These are phyloP conservation scores for Brenthis ino DNA, from an alignment of 2,888 invertebrate species.

Conservation along the genomic window DNA sequence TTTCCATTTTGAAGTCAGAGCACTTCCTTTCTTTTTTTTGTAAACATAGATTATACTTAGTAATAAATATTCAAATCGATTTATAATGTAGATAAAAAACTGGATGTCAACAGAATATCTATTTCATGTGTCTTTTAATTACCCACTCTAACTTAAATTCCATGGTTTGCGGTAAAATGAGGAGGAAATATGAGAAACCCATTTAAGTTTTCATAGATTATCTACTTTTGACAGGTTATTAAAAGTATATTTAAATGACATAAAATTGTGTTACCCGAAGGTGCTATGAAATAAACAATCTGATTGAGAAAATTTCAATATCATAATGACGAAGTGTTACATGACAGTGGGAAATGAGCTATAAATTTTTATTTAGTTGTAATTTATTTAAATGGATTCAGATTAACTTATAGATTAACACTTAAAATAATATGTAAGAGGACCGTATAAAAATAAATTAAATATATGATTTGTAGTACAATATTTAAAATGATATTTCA, in stretches of 20 bases:
- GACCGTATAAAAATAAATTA: no score
- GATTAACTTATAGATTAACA: background rate
- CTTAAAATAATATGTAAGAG: background rate
- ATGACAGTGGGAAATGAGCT: constrained; percentile 19
- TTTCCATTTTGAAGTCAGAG: background rate
- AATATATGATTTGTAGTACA: no score
- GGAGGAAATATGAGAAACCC: constrained; percentile 15
- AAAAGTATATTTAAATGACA: constrained; percentile 12
- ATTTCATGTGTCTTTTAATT: constrained; percentile 19
- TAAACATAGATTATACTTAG: background rate
- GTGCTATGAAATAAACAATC: constrained; percentile 1
- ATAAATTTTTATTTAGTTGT: constrained; percentile 12
- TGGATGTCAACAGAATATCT: constrained; percentile 10
- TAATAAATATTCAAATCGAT: background rate
- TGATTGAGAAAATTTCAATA: constrained; percentile 21
- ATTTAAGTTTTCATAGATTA: constrained; percentile 26
- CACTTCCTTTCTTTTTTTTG: background rate
- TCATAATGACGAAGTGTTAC: constrained; percentile 17
- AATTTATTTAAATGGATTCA: constrained; percentile 20
- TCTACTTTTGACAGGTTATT: constrained; percentile 26
- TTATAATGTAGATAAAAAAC: constrained; percentile 3
- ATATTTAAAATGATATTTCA: no score
- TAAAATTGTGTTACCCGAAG: constrained; percentile 11
- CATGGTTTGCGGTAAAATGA: constrained; percentile 7
- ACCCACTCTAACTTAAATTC: background rate